phyloP scores from a whole-genome alignment of 2,113 vertebrate genomes.

The Cyanoramphus novaezelandiae region DNA sequence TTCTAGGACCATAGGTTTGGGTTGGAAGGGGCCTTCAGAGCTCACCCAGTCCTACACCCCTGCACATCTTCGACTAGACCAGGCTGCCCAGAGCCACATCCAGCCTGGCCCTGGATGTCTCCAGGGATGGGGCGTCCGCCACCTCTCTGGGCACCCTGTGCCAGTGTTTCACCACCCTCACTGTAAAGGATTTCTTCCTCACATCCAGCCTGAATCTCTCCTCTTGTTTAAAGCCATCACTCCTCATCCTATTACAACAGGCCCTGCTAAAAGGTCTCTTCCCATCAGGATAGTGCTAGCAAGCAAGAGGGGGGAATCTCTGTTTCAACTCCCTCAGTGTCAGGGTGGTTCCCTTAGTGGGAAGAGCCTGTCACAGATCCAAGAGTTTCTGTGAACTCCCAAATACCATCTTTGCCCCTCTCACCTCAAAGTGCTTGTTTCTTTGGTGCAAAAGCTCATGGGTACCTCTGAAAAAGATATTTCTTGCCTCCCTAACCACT shows the following conservation, averaged over 20 bases:
- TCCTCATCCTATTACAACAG: neutral
- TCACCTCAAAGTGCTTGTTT: neutral
- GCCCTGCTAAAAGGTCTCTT: neutral
- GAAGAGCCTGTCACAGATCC: neutral
- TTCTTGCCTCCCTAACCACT: neutral
- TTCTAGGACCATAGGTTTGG: neutral
- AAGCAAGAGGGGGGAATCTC: neutral
- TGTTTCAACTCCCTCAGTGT: fast-evolving
- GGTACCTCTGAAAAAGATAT: neutral
- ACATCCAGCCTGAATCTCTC: neutral
- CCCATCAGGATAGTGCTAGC: neutral
- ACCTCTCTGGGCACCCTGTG: neutral
- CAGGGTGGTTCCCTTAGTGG: neutral
- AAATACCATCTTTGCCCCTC: neutral
- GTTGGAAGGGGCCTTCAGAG: neutral
- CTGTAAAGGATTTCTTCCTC: neutral
- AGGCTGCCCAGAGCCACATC: neutral
- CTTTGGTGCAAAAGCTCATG: neutral
- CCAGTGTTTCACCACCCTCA: neutral
- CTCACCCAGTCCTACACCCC: neutral
- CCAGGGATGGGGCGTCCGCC: neutral
- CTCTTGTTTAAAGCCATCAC: neutral
- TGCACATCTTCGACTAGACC: neutral
- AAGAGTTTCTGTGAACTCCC: neutral
- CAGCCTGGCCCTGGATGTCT: neutral